Conservation (phyloP, 2,797 vertebrate species). For the Eulemur albifrons region DNA sequence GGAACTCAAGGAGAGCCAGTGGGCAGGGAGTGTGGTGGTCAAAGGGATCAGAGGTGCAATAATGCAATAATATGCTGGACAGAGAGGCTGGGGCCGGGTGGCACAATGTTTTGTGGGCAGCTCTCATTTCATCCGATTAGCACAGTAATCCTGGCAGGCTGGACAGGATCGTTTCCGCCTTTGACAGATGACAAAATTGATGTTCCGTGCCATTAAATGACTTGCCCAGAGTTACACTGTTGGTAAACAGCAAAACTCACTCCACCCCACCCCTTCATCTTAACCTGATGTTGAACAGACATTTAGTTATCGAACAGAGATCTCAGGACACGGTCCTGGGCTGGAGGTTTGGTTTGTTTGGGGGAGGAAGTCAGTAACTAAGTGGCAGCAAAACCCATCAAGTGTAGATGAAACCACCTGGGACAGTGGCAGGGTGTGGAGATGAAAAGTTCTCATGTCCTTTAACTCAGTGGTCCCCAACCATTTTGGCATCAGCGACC, state of each 20-base stretch:
- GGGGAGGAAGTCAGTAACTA: neutral
- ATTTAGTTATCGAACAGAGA: neutral
- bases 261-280: neutral
- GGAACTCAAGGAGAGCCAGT: neutral
- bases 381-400: neutral
- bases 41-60: neutral
- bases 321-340: neutral
- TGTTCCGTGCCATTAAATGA: neutral
- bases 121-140: neutral
- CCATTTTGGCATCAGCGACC: too few species aligned
- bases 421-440: neutral
- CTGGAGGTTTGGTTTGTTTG: neutral
- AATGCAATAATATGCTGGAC: neutral
- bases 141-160: neutral
- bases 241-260: neutral
- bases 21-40: neutral
- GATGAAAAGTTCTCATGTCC: neutral
- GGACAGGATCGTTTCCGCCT: neutral
- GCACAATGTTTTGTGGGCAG: neutral
- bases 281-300: neutral
- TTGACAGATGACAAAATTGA: neutral
- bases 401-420: neutral
- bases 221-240: neutral
- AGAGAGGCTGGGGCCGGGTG: neutral
- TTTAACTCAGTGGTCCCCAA: neutral